Base-by-base conservation (phyloP, 1,140 invertebrate species). In the Drosophila pruinosa region DNA sequence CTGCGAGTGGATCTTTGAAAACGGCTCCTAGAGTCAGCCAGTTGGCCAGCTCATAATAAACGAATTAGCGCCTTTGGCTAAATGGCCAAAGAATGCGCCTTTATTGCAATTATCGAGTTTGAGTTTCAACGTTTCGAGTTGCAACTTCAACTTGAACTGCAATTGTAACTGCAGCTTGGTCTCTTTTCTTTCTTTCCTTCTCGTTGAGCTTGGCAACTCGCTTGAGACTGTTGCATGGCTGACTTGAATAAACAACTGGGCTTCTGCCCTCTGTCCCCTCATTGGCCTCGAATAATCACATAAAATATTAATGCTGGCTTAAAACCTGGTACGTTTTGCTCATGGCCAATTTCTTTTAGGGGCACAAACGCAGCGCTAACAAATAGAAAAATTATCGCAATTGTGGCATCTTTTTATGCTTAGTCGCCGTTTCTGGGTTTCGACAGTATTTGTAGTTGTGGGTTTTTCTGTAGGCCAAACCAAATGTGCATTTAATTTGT, bases 311-410 rank as follows among this genome's bases (percentile, higher is more conserved):
- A 88, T 86, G 82, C 74, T 63, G 65, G 48, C 70, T 74, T 69
- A 65, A 75, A 64, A 71, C 34, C 77, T 52, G 65, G 70, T 63
- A 39, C 62, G 68, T 70, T 78, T 77, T 62, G 82, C 74, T 88
- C 82, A 78, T 67, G 78, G 82, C 82, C 81, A 86, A 88, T 86
- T 86, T 86, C 82, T 88, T 81, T 86, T 64, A 77, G 70, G 82
- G 74, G 78, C 78, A 78, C 71, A 61, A 88, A 88, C 78, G 82
- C 83, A 86, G 72, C 73, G 74, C 82, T 88, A 88, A 88, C 82
- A 88, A 88, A 88, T 88, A 88, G 82, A 88, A 88, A 88, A 89
- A 88, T 88, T 88, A 88, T 88, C 82, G 82, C 78, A 88, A 88
- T 89, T 89, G 83, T 88, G 85, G 82, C 83, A 88, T 88, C 82